Evolutionary conservation across 2,113 vertebrate species (phyloP).

Genomic region (Daphoenositta chrysoptera): DNA sequence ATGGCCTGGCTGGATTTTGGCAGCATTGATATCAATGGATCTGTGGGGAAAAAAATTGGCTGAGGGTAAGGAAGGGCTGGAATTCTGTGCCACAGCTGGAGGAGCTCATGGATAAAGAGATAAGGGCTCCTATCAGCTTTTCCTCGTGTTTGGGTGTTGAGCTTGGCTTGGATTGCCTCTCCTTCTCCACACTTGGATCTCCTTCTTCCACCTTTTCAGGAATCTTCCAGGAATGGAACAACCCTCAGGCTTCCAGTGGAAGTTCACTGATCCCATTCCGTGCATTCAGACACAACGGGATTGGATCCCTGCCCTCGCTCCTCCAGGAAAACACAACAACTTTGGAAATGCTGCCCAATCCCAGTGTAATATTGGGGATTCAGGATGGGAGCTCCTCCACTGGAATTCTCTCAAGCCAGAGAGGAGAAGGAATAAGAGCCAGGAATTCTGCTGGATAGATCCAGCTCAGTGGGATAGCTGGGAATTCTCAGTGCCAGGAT

Average conservation of each 20-base stretch:
- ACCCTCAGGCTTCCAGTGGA: not conserved
- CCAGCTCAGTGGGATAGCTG: not conserved
- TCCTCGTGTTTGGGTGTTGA: not conserved
- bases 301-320: not conserved
- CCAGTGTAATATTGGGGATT: not conserved
- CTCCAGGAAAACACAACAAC: not conserved
- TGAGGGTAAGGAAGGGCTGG: not conserved
- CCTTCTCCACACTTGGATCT: not conserved
- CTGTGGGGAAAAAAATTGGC: not conserved
- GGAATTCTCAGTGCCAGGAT: not conserved
- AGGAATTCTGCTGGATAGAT: not conserved
- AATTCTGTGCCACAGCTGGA: not conserved
- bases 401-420: not conserved
- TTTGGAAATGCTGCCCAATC: not conserved
- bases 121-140: rapidly evolving
- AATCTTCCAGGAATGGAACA: not conserved
- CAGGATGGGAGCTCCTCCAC: not conserved
- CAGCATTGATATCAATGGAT: not conserved
- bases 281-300: not conserved
- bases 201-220: not conserved
- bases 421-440: not conserved
- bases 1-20: not conserved
- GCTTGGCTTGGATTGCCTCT: not conserved
- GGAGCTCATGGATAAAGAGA: not conserved
- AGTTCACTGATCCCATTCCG: not conserved